Evolutionary conservation across 2,797 vertebrate genomes (phyloP), one percentile per base, ranked within the genome.

Genomic region (Moxostoma hubbsi): DNA sequence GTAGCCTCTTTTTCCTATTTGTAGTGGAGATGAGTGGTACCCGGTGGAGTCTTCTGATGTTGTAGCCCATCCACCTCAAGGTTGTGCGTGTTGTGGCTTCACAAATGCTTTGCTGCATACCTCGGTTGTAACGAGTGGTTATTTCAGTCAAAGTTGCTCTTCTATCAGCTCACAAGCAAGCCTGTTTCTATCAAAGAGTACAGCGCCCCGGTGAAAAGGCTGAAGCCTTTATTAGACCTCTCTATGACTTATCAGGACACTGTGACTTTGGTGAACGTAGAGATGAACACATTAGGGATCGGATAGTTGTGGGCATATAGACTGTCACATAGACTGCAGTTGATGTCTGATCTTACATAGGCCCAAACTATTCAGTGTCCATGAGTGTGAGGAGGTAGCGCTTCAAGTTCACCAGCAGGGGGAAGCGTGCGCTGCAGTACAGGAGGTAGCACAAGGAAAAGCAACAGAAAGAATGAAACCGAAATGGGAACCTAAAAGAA

Each of bases 221-320:
- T 57, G 54, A 74, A 58, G 53, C 5, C 13, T 74, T 74, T 62
- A 81, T 75, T 2, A 62, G 50, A 75, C n/a, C 43, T n/a, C 49
- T 81, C 0, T 70, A 49, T 62, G 73, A 81, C 5, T 45, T 81
- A 1, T 81, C 57, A 0, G 36, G 63, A 62, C 65, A 69, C 24
- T 76, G 69, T 55, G 64, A 70, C 24, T 69, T 54, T 1, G 18
- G 50, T 7, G 16, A 53, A 53, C 18, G n/a, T 5, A 69, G 50
- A 54, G 67, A 43, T 5, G 50, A 69, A 36, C 66, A 53, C 49
- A 36, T 68, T 9, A 2, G 49, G 4, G 49, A 53, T 13, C n/a
- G 7, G 7, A 69, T n/a, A 8, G 11, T 54, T 1, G 50, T 55
- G 67, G 24, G 24, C 51, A 69, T 55, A 13, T 7, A 15, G 18